Evolutionary conservation across 92 coral and sea anemone species (phyloP).

Genomic region (Metridium senile): DNA sequence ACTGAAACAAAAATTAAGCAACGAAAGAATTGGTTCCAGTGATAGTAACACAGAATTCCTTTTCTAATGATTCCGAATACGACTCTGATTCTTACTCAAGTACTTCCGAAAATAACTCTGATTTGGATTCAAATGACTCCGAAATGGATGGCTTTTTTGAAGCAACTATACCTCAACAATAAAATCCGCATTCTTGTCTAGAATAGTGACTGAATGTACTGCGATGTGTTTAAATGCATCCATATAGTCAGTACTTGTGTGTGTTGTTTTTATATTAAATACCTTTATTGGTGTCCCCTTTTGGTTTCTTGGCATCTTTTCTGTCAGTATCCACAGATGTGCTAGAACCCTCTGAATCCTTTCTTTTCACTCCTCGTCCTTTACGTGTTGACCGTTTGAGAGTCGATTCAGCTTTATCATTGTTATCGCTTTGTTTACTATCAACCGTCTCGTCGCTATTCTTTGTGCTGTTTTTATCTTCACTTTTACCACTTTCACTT

Average conservation of each 20-base stretch:
- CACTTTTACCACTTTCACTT: constrained; percentile 11
- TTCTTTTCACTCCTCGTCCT: constrained; percentile 36
- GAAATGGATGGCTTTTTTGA: background rate
- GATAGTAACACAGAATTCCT: no score
- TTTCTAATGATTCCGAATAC: no score
- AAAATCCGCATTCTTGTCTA: no score
- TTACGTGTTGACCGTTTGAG: constrained; percentile 28
- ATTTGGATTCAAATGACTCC: no score
- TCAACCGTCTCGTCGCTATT: constrained; percentile 1
- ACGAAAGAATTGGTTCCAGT: no score
- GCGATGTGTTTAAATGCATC: no score
- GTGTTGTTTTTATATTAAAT: background rate
- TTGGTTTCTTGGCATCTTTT: constrained; percentile 21
- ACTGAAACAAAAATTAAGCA: no score
- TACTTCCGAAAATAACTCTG: no score
- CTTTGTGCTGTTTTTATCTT: constrained; percentile 11
- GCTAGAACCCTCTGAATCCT: constrained; percentile 28
- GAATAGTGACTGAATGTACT: no score
- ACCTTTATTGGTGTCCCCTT: constrained; percentile 1
- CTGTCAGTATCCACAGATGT: constrained; percentile 16
- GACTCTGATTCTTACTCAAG: no score
- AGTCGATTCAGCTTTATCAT: constrained; percentile 21
- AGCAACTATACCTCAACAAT: no score
- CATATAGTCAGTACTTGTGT: no score
- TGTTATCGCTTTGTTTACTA: constrained; percentile 11